Evolutionary conservation across 2,888 invertebrate genomes (phyloP).

Genomic region (Oxycera nigricornis): DNA sequence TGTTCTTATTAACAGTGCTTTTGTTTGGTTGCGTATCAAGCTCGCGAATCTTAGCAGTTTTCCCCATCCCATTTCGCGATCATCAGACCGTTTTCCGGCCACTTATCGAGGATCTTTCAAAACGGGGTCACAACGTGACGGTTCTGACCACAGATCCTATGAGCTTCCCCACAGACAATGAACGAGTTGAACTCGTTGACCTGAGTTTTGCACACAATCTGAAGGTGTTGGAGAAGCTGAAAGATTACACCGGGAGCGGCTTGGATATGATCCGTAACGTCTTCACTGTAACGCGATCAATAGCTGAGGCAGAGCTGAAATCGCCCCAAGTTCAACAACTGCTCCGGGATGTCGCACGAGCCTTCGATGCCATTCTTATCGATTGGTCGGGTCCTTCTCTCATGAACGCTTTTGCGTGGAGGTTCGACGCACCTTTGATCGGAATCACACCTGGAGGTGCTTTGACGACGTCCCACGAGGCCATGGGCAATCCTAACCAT

Average conservation of each 20-base stretch:
- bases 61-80: constrained; percentile 62
- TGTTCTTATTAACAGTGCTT: not conserved
- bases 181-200: constrained; percentile 61
- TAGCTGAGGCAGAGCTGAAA: constrained; percentile 51
- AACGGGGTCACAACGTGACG: constrained; percentile 63
- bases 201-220: constrained; percentile 52
- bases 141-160: constrained; percentile 63
- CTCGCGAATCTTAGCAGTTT: constrained; percentile 61
- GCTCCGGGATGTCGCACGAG: constrained; percentile 56
- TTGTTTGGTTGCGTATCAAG: constrained; percentile 23
- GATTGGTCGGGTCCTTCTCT: constrained; percentile 65
- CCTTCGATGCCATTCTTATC: constrained; percentile 67
- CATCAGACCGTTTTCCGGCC: constrained; percentile 63
- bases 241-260: constrained; percentile 49
- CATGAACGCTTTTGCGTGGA: constrained; percentile 64
- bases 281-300: constrained; percentile 50
- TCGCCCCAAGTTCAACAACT: constrained; percentile 51
- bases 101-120: constrained; percentile 60
- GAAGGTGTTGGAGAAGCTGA: constrained; percentile 49
- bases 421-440: constrained; percentile 66
- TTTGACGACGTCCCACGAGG: constrained; percentile 63
- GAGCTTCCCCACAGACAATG: constrained; percentile 51
- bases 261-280: constrained; percentile 51
- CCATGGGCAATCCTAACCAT: constrained; percentile 65
- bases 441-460: constrained; percentile 65